Percentiles rank a stretch among this genome's conserved stretches.
phyloP scores from a whole-genome alignment of 2,888 invertebrate genomes.

The Oxycera nigricornis region DNA sequence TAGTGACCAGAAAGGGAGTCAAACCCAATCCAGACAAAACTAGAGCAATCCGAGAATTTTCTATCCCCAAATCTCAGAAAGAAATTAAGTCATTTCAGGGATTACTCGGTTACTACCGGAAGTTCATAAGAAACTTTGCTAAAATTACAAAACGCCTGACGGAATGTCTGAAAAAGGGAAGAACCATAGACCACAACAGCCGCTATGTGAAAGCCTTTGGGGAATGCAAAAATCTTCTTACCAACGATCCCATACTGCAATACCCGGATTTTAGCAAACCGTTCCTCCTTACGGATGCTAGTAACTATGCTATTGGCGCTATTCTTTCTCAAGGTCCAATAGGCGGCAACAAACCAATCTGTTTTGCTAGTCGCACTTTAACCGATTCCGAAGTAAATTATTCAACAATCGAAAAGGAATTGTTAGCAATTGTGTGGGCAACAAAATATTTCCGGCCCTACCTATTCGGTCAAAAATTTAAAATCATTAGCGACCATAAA shows the following conservation, averaged over 20 bases:
- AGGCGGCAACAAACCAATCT: neutral
- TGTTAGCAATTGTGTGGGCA: too few relatives aligned
- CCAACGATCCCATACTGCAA: neutral
- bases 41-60: neutral
- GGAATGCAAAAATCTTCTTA: neutral
- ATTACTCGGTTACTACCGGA: neutral
- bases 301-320: neutral
- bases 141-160: neutral
- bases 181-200: conserved; percentile 45
- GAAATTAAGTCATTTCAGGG: neutral
- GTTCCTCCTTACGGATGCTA: neutral
- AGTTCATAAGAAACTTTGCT: neutral
- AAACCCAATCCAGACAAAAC: neutral
- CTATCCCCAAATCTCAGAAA: neutral
- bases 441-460: too few relatives aligned
- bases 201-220: neutral
- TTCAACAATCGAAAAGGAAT: too few relatives aligned
- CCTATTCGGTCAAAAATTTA: too few relatives aligned
- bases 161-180: neutral
- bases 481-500: too few relatives aligned
- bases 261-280: neutral
- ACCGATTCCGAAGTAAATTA: too few relatives aligned
- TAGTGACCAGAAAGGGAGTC: neutral
- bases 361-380: neutral
- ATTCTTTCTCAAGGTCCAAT: neutral